Base-by-base conservation (phyloP, 1,140 invertebrate genomes). In the Rhynchophorus ferrugineus region DNA sequence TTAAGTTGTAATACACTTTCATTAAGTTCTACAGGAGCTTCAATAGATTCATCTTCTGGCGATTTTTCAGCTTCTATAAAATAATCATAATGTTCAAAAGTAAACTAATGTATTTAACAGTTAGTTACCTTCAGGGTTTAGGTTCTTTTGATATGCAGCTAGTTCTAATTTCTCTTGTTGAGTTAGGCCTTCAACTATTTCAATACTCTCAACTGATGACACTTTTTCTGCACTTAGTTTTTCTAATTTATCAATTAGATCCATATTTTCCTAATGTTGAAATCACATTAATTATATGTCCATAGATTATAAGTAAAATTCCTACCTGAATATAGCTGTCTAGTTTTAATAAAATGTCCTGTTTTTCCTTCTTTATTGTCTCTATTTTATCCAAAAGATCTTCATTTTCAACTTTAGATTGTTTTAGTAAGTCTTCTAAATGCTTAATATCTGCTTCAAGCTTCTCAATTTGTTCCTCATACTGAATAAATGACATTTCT, bases 401-500 rank as follows among this genome's bases (percentile, higher is more conserved):
- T 72, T 73, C 72, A 54, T 77, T 77, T 54, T 72, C 68, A 7
- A 65, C 66, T 20, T 69, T 70, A 1, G 74, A 49, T 18, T 68
- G 57, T 57, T 83, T 80, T 47, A 61, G 46, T 51, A 51, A 44
- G 29, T 44, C 52, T 21, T 34, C 17, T 2, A 62, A 37, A 24
- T 57, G 42, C 9, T 72, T 74, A 57, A 76, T 76, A 56, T 73
- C 69, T 5, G 64, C 66, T 33, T 71, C 71, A 2, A 75, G 51
- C 19, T 69, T 60, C 59, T 84, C 82, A 13, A 83, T 65, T 64
- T 84, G 78, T 64, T 85, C 83, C 66, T 83, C 78, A 49, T 85
- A 65, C 58, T 85, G 81, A 9, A 83, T 82, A 5, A 77, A 75
- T 57, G 81, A 83, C 60, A 88, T 81, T 72, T 87, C 82, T 5